Conservation (phyloP, 1,140 invertebrate genomes). For the Drosophila hydei region DNA sequence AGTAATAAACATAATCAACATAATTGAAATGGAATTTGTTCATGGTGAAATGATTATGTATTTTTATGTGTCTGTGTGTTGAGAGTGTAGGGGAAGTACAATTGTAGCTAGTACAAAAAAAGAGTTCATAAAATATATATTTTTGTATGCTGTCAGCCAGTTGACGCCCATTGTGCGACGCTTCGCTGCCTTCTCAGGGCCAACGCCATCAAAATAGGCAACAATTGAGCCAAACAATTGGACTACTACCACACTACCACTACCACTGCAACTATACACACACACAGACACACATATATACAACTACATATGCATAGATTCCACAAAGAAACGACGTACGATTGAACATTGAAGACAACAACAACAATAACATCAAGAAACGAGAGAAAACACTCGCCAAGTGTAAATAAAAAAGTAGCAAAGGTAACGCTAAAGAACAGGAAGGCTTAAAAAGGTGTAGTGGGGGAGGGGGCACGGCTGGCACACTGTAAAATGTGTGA, state of each 20-base stretch:
- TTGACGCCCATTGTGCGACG: constrained; percentile 59
- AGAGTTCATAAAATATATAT: constrained; percentile 9
- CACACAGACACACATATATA: constrained; percentile 6
- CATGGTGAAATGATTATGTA: constrained; percentile 23
- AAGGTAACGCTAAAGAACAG: constrained; percentile 60
- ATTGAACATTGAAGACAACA: constrained; percentile 42
- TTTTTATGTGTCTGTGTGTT: constrained; percentile 15
- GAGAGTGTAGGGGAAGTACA: constrained; percentile 7
- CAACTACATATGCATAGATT: constrained; percentile 23
- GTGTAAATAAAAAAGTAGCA: constrained; percentile 56
- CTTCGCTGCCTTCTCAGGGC: constrained; percentile 55
- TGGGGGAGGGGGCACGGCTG: not conserved
- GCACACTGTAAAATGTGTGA: constrained; percentile 29
- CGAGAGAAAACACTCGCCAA: constrained; percentile 1
- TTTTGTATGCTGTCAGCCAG: constrained; percentile 18
- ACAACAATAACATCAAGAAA: not conserved
- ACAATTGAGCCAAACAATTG: constrained; percentile 73
- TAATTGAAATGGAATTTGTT: constrained; percentile 27
- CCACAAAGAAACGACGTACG: constrained; percentile 38
- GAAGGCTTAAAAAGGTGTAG: constrained; percentile 40
- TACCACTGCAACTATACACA: constrained; percentile 27
- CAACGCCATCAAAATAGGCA: constrained; percentile 63
- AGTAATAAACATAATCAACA: constrained; percentile 20
- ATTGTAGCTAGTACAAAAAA: constrained; percentile 21
- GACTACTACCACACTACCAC: constrained; percentile 28